phyloP scores from a whole-genome alignment of 1,140 invertebrate genomes.

The Meteorus sp. region DNA sequence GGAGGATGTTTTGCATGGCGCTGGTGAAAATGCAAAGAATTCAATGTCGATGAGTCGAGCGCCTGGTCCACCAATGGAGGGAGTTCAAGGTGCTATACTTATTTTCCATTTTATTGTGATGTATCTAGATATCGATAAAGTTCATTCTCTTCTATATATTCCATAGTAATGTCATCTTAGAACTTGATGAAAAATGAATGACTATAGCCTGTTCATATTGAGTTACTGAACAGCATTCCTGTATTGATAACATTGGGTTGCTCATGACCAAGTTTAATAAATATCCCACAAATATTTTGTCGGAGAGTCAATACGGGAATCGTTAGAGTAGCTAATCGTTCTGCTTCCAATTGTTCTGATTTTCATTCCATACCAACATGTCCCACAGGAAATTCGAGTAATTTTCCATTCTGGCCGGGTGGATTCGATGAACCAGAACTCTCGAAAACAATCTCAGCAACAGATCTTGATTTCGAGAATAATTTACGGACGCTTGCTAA shows the following conservation, averaged over 20 bases:
- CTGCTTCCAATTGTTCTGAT: too few species aligned
- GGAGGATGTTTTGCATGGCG: slow-evolving; percentile 66
- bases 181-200: too few species aligned
- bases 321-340: too few species aligned
- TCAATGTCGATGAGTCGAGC: slow-evolving; percentile 74
- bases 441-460: slow-evolving; percentile 31
- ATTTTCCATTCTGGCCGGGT: slow-evolving; percentile 80
- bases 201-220: too few species aligned
- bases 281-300: too few species aligned
- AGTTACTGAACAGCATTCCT: too few species aligned
- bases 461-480: slow-evolving; percentile 58
- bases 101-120: neutral
- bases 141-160: too few species aligned
- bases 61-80: slow-evolving; percentile 63
- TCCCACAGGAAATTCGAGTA: slow-evolving; percentile 66
- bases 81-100: slow-evolving; percentile 58
- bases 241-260: too few species aligned
- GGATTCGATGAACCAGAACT: slow-evolving; percentile 69
- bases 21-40: slow-evolving; percentile 71
- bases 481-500: slow-evolving; percentile 67
- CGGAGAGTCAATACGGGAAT: too few species aligned
- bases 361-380: neutral
- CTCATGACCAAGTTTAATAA: too few species aligned
- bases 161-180: too few species aligned
- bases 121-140: too few species aligned